A percentile compares a stretch with the other conserved stretches of the same genome.
Conservation (phyloP, 2,113 vertebrate species). For the Steatornis caripensis region DNA sequence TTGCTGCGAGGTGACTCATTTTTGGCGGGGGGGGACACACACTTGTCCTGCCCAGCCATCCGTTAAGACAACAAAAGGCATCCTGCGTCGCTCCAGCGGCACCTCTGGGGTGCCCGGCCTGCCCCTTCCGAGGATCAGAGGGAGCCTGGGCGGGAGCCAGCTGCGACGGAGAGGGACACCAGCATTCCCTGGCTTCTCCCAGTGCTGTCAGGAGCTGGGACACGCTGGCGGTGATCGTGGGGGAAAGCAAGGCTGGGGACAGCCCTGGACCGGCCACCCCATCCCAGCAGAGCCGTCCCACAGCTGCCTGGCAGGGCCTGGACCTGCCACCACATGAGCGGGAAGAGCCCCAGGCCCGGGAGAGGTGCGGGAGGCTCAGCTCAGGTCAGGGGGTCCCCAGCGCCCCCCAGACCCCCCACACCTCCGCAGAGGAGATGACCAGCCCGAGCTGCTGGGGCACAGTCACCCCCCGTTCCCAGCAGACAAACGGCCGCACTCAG, state of each 20-base stretch:
- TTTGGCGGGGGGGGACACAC: neutral
- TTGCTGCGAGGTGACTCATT: neutral
- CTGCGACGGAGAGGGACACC: neutral
- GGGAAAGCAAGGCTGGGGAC: neutral
- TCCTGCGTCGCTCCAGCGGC: neutral
- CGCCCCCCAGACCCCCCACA: neutral
- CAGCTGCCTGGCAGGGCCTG: neutral
- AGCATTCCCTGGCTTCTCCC: neutral
- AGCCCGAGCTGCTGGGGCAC: accelerated
- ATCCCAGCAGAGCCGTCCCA: neutral
- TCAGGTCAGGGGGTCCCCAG: neutral
- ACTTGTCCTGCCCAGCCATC: neutral
- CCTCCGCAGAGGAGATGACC: neutral
- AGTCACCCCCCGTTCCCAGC: neutral
- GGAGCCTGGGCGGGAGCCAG: neutral
- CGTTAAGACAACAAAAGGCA: neutral
- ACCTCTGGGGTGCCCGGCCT: neutral
- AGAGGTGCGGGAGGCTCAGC: neutral
- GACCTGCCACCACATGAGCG: accelerated
- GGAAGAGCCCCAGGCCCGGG: neutral
- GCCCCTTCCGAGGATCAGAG: neutral
- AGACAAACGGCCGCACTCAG: neutral
- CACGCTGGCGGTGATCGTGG: neutral
- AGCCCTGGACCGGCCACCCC: neutral
- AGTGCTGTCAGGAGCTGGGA: neutral